Percentiles rank a stretch among this genome's conserved stretches.
phyloP scores from a whole-genome alignment of 2,888 invertebrate species.

The Tachina lurida region DNA sequence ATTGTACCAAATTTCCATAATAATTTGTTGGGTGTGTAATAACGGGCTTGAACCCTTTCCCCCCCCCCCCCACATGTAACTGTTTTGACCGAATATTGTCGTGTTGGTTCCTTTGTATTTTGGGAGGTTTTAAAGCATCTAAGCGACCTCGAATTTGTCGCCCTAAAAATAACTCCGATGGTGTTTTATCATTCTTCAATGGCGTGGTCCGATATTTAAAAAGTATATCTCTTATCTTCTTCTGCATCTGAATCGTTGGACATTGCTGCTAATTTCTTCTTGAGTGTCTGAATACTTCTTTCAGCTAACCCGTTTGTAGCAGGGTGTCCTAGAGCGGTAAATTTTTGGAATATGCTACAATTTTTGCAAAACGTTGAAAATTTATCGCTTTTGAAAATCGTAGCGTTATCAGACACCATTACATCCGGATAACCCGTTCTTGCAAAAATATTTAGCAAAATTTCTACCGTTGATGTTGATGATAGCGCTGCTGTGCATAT shows the following conservation, averaged over 20 bases:
- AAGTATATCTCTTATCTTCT: conserved; percentile 24
- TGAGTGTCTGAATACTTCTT: conserved; percentile 32
- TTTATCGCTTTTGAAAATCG: conserved; percentile 58
- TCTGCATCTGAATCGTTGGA: background rate
- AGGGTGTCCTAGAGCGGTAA: conserved; percentile 40
- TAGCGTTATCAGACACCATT: no score
- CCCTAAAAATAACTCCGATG: conserved; percentile 1
- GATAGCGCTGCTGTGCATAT: conserved; percentile 21
- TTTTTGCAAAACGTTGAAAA: conserved; percentile 54
- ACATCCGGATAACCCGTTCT: conserved; percentile 15
- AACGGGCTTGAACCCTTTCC: conserved; percentile 35
- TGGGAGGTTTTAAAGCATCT: conserved; percentile 9
- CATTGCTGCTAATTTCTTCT: conserved; percentile 17
- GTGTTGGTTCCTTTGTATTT: conserved; percentile 8
- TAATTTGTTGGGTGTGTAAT: conserved; percentile 32
- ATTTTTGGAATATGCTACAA: conserved; percentile 60
- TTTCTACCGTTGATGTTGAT: conserved; percentile 19
- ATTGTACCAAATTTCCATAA: conserved; percentile 47
- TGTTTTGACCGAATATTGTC: conserved; percentile 12
- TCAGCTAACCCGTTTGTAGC: conserved; percentile 29
- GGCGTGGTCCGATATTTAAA: conserved; percentile 10
- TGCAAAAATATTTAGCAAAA: conserved; percentile 16
- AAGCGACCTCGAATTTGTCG: conserved; percentile 14
- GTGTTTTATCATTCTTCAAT: conserved; percentile 6
- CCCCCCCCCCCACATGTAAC: conserved; percentile 23